A percentile compares a stretch with the other conserved stretches of the same genome.
phyloP scores from a whole-genome alignment of 2,888 invertebrate genomes.

The Xanthorhoe designata region DNA sequence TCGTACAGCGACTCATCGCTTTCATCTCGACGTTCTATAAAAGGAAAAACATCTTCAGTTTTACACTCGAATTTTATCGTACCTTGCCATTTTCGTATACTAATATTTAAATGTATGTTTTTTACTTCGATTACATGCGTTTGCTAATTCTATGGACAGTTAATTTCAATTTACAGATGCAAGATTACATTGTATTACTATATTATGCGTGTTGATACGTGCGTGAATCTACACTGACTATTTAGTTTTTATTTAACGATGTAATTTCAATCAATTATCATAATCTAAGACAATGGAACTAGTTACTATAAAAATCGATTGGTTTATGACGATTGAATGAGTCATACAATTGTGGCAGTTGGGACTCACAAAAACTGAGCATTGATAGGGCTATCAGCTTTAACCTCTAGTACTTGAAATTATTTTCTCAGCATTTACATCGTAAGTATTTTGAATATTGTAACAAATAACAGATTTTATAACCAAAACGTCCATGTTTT shows the following conservation, averaged over 20 bases:
- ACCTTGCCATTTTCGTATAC: conserved; percentile 38
- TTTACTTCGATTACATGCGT: too few species aligned
- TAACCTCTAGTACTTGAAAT: neutral
- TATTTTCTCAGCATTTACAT: neutral
- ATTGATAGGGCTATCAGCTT: conserved; percentile 14
- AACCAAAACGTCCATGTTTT: too few species aligned
- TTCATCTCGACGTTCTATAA: conserved; percentile 78
- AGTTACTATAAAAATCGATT: conserved; percentile 30
- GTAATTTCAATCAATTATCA: conserved; percentile 27
- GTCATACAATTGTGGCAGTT: conserved; percentile 29
- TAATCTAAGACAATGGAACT: conserved; percentile 28
- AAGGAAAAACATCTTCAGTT: conserved; percentile 38
- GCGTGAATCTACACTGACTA: neutral
- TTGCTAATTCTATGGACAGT: neutral
- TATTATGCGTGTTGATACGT: neutral
- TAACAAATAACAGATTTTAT: too few species aligned
- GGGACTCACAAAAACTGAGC: conserved; percentile 12
- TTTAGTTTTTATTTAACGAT: conserved; percentile 1
- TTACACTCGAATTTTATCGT: conserved; percentile 5
- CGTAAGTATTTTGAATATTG: too few species aligned
- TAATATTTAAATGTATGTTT: neutral
- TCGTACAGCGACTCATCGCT: conserved; percentile 82
- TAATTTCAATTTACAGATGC: neutral
- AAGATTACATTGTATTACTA: neutral
- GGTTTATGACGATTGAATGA: conserved; percentile 28